Conservation (phyloP, 2,113 vertebrate genomes). For the Pseudopodoces humilis region DNA sequence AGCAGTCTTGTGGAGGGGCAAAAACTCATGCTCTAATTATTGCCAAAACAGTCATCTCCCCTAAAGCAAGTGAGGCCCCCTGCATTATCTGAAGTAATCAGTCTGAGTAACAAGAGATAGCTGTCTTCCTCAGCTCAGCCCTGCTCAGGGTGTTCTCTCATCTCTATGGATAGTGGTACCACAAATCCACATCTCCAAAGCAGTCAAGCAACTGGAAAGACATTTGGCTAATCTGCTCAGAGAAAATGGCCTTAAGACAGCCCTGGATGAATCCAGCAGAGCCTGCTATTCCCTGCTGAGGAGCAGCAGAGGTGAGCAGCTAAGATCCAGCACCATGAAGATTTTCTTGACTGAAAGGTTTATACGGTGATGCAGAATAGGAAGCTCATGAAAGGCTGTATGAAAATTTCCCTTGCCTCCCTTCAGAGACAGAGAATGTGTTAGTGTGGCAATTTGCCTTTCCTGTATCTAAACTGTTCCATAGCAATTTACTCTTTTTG, state of each 20-base stretch:
- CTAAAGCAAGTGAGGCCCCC: neutral
- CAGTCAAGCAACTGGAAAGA: neutral
- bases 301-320: neutral
- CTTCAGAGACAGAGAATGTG: neutral
- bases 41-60: neutral
- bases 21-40: neutral
- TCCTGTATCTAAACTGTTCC: neutral
- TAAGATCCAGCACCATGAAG: neutral
- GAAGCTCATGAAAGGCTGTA: neutral
- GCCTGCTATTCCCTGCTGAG: neutral
- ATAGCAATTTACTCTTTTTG: slow-evolving; percentile 29
- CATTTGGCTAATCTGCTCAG: neutral
- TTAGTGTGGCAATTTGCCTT: neutral
- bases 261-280: neutral
- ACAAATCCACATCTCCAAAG: neutral
- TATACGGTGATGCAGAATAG: neutral
- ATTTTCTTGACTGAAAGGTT: neutral
- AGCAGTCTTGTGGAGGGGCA: neutral
- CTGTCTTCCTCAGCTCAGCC: neutral
- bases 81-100: neutral
- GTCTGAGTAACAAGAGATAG: neutral
- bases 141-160: neutral
- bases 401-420: neutral
- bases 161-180: neutral
- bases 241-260: neutral